Percentiles rank a stretch among this genome's conserved stretches.
These are phyloP conservation scores for Pandion haliaetus DNA, from an alignment of 2,113 vertebrate genomes.

Conservation along the genomic window DNA sequence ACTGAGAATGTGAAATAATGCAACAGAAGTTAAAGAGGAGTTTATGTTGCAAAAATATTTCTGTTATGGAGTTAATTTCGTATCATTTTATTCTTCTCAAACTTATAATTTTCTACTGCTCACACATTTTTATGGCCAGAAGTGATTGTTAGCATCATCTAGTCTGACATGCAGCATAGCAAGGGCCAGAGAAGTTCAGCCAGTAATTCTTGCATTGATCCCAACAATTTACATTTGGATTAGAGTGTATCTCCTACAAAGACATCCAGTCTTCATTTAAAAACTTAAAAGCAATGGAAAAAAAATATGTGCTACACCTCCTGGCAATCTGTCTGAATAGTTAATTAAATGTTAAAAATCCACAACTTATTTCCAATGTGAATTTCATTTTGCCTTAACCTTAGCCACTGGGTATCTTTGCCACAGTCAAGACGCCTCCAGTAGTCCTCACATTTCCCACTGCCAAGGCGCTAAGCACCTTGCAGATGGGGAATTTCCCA, in stretches of 20 bases:
- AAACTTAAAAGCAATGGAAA: conserved; percentile 41
- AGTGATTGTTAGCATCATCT: conserved; percentile 58
- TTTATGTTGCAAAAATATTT: conserved; percentile 51
- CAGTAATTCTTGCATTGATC: conserved; percentile 60
- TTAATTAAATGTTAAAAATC: conserved; percentile 21
- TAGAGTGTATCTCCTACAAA: conserved; percentile 16
- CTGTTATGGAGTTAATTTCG: conserved; percentile 57
- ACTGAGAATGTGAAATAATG: neutral
- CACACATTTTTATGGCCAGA: conserved; percentile 53
- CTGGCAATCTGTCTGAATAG: neutral
- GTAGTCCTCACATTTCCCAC: neutral
- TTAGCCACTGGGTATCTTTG: neutral
- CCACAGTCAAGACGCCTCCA: neutral
- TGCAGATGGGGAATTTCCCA: neutral
- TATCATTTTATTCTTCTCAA: conserved; percentile 55
- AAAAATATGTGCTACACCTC: neutral
- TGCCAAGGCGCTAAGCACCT: neutral
- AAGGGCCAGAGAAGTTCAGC: conserved; percentile 63
- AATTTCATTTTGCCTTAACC: neutral
- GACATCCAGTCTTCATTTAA: conserved; percentile 2
- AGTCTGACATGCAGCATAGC: conserved; percentile 46
- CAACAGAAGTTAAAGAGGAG: conserved; percentile 24
- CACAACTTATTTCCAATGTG: neutral
- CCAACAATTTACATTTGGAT: conserved; percentile 59
- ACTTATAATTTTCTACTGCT: conserved; percentile 60